Evolutionary conservation across 2,113 vertebrate species (phyloP), one percentile per base, ranked within the genome.

Genomic region (Proteles cristata): DNA sequence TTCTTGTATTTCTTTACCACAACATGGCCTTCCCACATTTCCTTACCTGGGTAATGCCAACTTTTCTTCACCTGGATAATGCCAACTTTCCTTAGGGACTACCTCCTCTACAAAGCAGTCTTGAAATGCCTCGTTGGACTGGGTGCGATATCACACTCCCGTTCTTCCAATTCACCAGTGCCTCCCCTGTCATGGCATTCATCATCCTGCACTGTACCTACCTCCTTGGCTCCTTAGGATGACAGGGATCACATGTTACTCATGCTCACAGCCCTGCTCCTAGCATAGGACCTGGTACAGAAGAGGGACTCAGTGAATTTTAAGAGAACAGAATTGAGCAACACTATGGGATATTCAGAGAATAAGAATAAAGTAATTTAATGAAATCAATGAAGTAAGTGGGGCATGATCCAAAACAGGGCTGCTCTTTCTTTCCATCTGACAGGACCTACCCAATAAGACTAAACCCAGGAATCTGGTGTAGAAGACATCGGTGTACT

Each of bases 181-280:
- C 0, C 48, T 50, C 14, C 31, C 10, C 19, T 5, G 0, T 11
- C 45, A 43, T 7, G 28, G 3, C 2, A 4, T 16, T 71, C 74
- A 28, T 39, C 4, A 5, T 8, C 8, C 21, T 86, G 11, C 3
- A 2, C 1, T 7, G 28, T 4, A 12, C 28, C 48, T 63, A 25
- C 31, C 43, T 85, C 28, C 43, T 26, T 50, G 31, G 26, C 28
- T 77, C 50, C 66, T 45, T 48, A 21, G 39, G 19, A 31, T 61
- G 28, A 53, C n/a, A 69, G 7, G 12, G 26, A 53, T 39, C 33
- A 19, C 0, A 2, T 8, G 6, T n/a, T 63, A 3, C n/a, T 65
- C 14, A 19, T 43, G 17, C 53, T 93, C 58, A 61, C 1, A 35
- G 68, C 58, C 5, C n/a, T 71, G 61, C 26, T 53, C 10, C 33